These are phyloP conservation scores for Coilia nasus DNA, from an alignment of 2,797 vertebrate species.

Conservation along the genomic window DNA sequence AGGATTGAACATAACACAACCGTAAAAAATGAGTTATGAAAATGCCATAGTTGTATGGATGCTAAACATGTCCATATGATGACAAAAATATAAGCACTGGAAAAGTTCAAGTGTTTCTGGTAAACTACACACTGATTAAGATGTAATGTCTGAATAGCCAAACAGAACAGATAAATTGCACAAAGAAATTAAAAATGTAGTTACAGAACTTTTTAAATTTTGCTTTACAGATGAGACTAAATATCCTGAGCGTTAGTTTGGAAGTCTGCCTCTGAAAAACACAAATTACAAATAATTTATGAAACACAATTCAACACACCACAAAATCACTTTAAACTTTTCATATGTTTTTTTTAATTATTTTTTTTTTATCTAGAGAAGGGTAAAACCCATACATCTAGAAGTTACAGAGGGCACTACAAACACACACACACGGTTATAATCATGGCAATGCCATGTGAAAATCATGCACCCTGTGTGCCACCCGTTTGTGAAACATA, in stretches of 20 bases:
- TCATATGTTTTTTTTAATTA: too few relatives aligned
- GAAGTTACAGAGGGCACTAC: background rate
- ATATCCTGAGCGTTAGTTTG: background rate
- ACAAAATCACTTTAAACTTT: background rate
- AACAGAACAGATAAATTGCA: background rate
- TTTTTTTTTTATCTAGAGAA: background rate
- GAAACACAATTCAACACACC: background rate
- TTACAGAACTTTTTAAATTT: background rate
- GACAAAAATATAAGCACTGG: background rate
- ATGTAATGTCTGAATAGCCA: background rate
- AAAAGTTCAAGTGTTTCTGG: constrained; percentile 16
- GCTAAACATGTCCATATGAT: background rate
- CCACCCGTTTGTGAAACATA: constrained; percentile 39
- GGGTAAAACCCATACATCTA: background rate
- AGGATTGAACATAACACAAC: background rate
- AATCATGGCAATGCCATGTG: constrained; percentile 57
- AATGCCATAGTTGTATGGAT: constrained; percentile 6
- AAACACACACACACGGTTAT: constrained; percentile 41
- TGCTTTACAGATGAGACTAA: background rate
- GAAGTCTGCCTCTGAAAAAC: background rate
- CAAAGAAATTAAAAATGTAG: background rate
- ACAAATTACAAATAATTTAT: background rate
- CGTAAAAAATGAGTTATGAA: background rate
- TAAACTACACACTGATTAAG: constrained; percentile 13
- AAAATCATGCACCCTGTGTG: constrained; percentile 51